Base-by-base conservation (phyloP, 1,140 invertebrate species). In the Meloidogyne hapla region DNA sequence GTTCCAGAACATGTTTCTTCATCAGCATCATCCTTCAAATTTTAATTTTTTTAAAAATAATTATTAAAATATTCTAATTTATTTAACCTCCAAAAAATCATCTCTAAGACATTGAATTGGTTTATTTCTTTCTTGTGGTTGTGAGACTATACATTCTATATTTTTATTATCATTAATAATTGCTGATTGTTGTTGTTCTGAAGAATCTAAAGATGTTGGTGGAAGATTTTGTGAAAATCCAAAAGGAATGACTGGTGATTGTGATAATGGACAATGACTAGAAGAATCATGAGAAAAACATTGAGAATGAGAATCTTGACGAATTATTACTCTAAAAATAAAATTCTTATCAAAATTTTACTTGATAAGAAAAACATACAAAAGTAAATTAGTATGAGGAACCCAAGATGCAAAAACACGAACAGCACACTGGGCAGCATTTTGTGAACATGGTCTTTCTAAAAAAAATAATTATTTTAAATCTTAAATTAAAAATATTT, bases 391-490 rank as follows among this genome's bases (percentile, higher is more conserved):
- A 8, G 85, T 86, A 48, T 73, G 63, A 0, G 80, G 78, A 13
- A 86, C 77, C 78, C 85, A 87, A 1, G 84, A 76, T 13, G 85
- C 85, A 69, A 85, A 83, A 13, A 86, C 79, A 64, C 77, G 85
- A 79, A 87, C 84, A 45, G 84, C 78, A 77, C 85, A 86, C 71
- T 87, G 80, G n/a, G 79, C 80, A 2, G 84, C 79, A 77, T 83
- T 85, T 65, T 77, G 80, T 38, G 74, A 78, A 76, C 85, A 86
- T 18, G 84, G 85, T 28, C 83, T 70, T 74, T 86, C 85, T 25
- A 75, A 62, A 45, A 72, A 15, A 23, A 21, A 28, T 5, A 12
- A 28, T 21, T n/a, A 2, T 12, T 45, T 69, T 13, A 69, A 33
- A 10, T 4, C 23, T 5, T 21, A 28, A 69, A 8, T 48, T 12